phyloP scores from a whole-genome alignment of 2,888 invertebrate species.

The Epinotia nisella region DNA sequence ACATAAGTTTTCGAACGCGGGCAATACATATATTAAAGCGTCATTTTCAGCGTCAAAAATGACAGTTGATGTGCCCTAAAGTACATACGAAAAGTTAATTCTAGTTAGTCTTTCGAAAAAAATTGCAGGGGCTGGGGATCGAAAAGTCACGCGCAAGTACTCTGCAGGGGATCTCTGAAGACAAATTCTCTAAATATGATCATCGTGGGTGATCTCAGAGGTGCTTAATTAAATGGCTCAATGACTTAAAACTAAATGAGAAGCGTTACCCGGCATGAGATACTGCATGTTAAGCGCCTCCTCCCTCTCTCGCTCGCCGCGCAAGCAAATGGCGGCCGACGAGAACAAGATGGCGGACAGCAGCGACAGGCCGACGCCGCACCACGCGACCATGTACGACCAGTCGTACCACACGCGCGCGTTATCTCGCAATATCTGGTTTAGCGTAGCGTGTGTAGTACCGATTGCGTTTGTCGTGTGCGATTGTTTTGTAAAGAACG shows the following conservation, averaged over 20 bases:
- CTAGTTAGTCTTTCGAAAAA: too few species aligned
- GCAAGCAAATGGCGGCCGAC: conserved; percentile 96
- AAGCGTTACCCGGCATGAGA: conserved; percentile 95
- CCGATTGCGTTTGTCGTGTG: conserved; percentile 1
- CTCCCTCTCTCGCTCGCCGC: conserved; percentile 96
- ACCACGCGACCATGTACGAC: conserved; percentile 99
- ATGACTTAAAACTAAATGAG: conserved; percentile 45
- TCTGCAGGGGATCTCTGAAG: too few species aligned
- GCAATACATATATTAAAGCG: too few species aligned
- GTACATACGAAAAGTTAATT: too few species aligned
- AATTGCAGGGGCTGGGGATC: too few species aligned
- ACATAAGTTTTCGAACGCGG: too few species aligned
- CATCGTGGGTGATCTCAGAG: too few species aligned
- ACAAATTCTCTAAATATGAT: too few species aligned
- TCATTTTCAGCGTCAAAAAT: too few species aligned
- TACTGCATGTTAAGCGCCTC: conserved; percentile 99
- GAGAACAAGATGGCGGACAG: conserved; percentile 96
- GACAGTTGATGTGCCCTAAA: too few species aligned
- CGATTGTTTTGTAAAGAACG: neutral
- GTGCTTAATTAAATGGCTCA: too few species aligned
- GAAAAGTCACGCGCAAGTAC: too few species aligned
- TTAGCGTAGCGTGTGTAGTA: conserved; percentile 62
- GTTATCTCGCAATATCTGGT: conserved; percentile 94
- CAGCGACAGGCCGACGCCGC: conserved; percentile 96
- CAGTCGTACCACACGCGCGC: conserved; percentile 96